A percentile compares a stretch with the other conserved stretches of the same genome.
Conservation (phyloP, 2,888 invertebrate species). For the Drosophila koepferae region DNA sequence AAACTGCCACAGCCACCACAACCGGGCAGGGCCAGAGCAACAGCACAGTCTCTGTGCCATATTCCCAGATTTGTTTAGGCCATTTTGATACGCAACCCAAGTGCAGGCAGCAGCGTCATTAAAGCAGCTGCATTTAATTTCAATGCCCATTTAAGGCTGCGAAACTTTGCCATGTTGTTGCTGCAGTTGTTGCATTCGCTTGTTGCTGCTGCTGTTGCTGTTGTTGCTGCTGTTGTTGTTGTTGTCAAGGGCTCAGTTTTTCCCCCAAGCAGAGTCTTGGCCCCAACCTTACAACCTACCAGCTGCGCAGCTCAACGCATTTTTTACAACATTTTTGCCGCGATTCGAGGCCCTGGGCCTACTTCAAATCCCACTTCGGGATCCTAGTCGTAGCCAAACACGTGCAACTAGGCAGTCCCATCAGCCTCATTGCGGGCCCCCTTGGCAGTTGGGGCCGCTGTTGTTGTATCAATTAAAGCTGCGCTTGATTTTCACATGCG, state of each 20-base stretch:
- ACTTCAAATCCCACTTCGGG: conserved; percentile 14
- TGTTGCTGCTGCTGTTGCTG: conserved; percentile 31
- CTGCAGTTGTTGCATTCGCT: conserved; percentile 34
- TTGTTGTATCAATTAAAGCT: conserved; percentile 78
- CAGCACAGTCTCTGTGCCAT: conserved; percentile 57
- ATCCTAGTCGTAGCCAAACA: conserved; percentile 39
- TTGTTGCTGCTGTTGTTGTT: conserved; percentile 39
- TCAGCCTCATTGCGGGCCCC: conserved; percentile 45
- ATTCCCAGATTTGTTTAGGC: conserved; percentile 72
- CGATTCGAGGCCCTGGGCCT: conserved; percentile 43
- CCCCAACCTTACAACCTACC: conserved; percentile 43
- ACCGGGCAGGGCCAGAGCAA: conserved; percentile 13
- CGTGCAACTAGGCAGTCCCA: conserved; percentile 49
- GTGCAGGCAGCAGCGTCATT: conserved; percentile 62
- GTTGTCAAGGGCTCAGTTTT: conserved; percentile 68
- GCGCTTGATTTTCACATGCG: conserved; percentile 78
- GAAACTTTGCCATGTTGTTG: conserved; percentile 40
- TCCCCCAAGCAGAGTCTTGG: conserved; percentile 56
- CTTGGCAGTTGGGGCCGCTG: conserved; percentile 43
- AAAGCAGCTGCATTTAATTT: conserved; percentile 80
- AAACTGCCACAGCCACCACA: conserved; percentile 34
- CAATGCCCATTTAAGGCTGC: conserved; percentile 76
- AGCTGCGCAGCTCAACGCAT: conserved; percentile 70
- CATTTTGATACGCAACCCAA: conserved; percentile 58
- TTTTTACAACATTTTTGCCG: conserved; percentile 80